phyloP scores from a whole-genome alignment of 2,113 vertebrate species.

The Corythoichthys haematopterus region DNA sequence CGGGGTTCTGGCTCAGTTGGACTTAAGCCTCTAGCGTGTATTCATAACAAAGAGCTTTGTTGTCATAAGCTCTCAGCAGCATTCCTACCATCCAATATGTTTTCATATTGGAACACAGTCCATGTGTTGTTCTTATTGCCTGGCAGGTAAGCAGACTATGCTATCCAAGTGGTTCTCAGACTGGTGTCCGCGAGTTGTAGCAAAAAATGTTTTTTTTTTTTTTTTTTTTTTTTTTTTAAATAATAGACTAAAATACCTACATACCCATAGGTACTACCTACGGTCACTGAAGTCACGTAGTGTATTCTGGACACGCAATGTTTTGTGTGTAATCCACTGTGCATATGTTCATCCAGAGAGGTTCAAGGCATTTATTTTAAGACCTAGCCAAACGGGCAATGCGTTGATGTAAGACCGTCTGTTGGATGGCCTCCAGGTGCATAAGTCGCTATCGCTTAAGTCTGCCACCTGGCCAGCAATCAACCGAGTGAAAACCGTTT shows the following conservation, averaged over 20 bases:
- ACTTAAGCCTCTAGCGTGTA: background rate
- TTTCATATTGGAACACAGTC: background rate
- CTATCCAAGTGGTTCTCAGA: background rate
- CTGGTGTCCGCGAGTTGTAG: background rate
- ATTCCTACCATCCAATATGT: slow-evolving; percentile 10
- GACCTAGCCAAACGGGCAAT: background rate
- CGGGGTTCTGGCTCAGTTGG: background rate
- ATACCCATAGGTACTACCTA: background rate
- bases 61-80: background rate
- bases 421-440: background rate
- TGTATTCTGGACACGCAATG: background rate
- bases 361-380: background rate
- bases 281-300: background rate
- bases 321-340: background rate
- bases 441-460: background rate
- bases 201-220: background rate
- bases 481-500: background rate
- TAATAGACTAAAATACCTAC: no score
- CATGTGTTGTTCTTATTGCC: background rate
- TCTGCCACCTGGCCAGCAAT: background rate
- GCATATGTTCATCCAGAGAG: background rate
- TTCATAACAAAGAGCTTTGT: slow-evolving; percentile 9
- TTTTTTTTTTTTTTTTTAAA: background rate
- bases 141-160: background rate
- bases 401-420: background rate